Evolutionary conservation across 2,113 vertebrate genomes (phyloP), one percentile per base, ranked within the genome.

Genomic region (Abramis brama): DNA sequence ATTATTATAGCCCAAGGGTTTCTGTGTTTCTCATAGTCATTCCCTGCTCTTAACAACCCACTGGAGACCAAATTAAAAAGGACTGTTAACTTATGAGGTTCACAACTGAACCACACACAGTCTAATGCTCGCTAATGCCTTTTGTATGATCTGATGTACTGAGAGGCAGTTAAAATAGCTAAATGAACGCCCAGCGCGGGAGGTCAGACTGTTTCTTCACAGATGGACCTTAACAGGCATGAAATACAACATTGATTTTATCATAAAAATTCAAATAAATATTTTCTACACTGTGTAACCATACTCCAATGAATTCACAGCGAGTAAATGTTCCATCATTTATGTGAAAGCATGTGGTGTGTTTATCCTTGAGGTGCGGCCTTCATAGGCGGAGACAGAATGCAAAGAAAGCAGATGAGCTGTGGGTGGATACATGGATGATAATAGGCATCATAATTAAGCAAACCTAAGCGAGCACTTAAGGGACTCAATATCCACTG

Each of bases 401-500:
- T 2, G 57, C 7, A 7, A 17, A 55, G 80, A 82, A 83, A 68
- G 52, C 70, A 43, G 82, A 70, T 79, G 66, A 79, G 71, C 30
- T 33, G 83, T 62, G 85, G 60, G 62, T 84, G 79, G 71, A 86
- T 86, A 93, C 91, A 87, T 90, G 90, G 90, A 94, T 92, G 89
- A 90, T 93, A 94, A 93, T 93, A 89, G 86, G 82, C 89, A 88
- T 85, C 90, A 87, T 94, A 91, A 94, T 93, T 93, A 95, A 91
- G 91, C 90, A 89, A 88, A 87, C 79, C 86, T 62, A 85, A 88
- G 84, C 82, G 36, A 90, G 83, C 52, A 90, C 87, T 89, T 73
- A 52, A 80, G 87, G 73, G 85, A 92, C 81, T 86, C 86, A 87
- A 88, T 83, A 90, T 90, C 87, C 88, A 91, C 91, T 92, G 92